Conservation (phyloP, 2,888 invertebrate genomes). For the Baccha elongata region DNA sequence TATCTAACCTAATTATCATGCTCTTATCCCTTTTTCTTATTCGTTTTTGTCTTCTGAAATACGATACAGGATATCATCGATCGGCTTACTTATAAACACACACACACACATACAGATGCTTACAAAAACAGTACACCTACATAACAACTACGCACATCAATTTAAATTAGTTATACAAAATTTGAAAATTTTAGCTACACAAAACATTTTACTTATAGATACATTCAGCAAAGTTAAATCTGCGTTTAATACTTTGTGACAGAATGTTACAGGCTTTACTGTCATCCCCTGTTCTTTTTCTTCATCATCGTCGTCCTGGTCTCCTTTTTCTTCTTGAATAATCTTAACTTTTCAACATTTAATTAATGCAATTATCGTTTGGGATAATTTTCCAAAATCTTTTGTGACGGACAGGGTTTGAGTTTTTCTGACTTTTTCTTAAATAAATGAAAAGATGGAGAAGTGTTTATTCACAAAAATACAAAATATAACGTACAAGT, state of each 20-base stretch:
- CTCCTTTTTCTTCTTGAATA: slow-evolving; percentile 40
- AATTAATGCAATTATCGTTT: slow-evolving; percentile 70
- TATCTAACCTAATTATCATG: slow-evolving; percentile 58
- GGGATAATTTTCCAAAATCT: slow-evolving; percentile 63
- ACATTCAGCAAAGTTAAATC: slow-evolving; percentile 20
- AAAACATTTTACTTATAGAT: not conserved
- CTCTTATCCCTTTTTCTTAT: slow-evolving; percentile 31
- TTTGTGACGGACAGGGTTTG: slow-evolving; percentile 40
- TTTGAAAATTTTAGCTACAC: slow-evolving; percentile 40
- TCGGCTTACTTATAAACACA: not conserved
- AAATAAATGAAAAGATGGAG: not conserved
- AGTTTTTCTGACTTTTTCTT: not conserved
- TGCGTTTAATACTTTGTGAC: slow-evolving; percentile 67
- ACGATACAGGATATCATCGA: slow-evolving; percentile 55
- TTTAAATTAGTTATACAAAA: slow-evolving; percentile 56
- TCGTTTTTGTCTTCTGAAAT: slow-evolving; percentile 20
- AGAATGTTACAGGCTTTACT: slow-evolving; percentile 57
- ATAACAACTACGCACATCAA: slow-evolving; percentile 45
- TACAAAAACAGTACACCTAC: too few relatives aligned
- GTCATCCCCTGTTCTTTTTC: not conserved
- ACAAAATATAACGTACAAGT: slow-evolving; percentile 16
- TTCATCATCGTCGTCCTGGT: not conserved
- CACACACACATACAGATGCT: not conserved
- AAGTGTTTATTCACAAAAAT: not conserved
- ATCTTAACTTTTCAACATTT: slow-evolving; percentile 71